Conservation (phyloP, 2,797 vertebrate species). For the Lepilemur ruficaudatus region DNA sequence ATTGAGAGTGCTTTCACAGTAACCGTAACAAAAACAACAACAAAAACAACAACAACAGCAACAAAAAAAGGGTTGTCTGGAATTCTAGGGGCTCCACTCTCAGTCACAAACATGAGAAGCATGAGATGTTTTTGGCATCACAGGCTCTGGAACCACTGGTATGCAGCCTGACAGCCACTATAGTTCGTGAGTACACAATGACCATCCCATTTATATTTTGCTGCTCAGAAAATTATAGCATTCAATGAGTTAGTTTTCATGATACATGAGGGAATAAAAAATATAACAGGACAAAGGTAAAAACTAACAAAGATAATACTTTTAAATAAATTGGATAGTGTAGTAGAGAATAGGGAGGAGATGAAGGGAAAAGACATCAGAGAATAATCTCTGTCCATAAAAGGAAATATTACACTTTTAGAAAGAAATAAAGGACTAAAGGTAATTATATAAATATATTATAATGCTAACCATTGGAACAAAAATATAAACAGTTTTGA, state of each 20-base stretch:
- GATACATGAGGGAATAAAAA: neutral
- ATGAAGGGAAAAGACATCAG: neutral
- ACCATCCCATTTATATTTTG: neutral
- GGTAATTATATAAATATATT: neutral
- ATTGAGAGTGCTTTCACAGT: neutral
- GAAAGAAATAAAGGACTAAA: neutral
- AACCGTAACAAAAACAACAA: neutral
- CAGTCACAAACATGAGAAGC: neutral
- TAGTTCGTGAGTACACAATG: neutral
- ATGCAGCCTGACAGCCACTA: neutral
- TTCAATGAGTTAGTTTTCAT: neutral
- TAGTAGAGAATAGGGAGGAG: neutral
- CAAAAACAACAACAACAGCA: neutral
- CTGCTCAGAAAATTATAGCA: neutral
- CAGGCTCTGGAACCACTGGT: neutral
- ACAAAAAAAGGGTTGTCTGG: neutral
- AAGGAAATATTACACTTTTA: neutral
- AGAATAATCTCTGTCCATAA: neutral
- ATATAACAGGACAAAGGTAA: neutral
- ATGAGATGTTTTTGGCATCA: neutral
- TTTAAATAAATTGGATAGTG: neutral
- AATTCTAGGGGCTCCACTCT: neutral
- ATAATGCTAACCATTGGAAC: neutral
- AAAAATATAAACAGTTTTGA: conserved; percentile 16
- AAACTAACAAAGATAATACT: neutral